phyloP scores from a whole-genome alignment of 2,888 invertebrate species.

The Leptinotarsa haldemani region DNA sequence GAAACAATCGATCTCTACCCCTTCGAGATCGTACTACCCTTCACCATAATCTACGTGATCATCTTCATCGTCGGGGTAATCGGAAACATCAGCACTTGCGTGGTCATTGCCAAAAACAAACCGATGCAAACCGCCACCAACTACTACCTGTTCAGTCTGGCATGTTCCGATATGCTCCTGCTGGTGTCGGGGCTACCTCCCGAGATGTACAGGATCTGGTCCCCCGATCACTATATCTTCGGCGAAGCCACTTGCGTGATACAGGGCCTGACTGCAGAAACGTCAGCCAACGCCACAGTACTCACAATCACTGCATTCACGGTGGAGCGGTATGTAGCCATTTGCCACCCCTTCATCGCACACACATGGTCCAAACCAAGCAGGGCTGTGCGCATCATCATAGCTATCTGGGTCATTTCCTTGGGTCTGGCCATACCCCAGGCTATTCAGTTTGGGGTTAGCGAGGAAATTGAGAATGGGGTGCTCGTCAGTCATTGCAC shows the following conservation, averaged over 20 bases:
- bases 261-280: constrained; percentile 82
- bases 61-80: constrained; percentile 84
- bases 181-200: constrained; percentile 84
- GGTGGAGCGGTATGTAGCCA: constrained; percentile 73
- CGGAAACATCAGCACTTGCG: constrained; percentile 86
- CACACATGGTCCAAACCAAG: constrained; percentile 91
- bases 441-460: constrained; percentile 66
- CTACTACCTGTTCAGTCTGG: constrained; percentile 86
- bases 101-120: constrained; percentile 87
- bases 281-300: constrained; percentile 82
- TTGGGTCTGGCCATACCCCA: constrained; percentile 80
- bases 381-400: constrained; percentile 82
- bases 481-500: constrained; percentile 51
- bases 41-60: constrained; percentile 78
- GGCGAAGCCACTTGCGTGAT: constrained; percentile 83
- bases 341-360: constrained; percentile 76
- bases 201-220: constrained; percentile 85
- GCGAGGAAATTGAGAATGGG: constrained; percentile 41
- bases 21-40: constrained; percentile 75
- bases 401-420: constrained; percentile 82
- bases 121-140: constrained; percentile 88
- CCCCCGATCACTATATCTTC: constrained; percentile 80
- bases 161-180: constrained; percentile 85
- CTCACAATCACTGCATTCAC: constrained; percentile 87
- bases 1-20: constrained; percentile 60